Evolutionary conservation across 2,113 vertebrate genomes (phyloP).

Genomic region (Cynopterus brachyotis): DNA sequence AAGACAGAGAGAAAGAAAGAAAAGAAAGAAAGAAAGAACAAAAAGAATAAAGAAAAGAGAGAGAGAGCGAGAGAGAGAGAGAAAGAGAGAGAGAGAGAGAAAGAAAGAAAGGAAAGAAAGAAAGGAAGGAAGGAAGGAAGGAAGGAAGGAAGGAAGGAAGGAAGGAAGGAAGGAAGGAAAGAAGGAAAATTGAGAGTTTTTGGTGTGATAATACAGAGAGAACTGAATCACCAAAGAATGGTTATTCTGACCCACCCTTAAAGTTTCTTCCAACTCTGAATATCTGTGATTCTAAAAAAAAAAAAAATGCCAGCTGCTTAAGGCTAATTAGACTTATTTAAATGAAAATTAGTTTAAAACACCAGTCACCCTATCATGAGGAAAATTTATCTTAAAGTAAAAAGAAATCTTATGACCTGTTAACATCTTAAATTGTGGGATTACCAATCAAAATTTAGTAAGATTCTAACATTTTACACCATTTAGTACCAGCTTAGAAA

Average conservation of each 20-base stretch:
- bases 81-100: rapidly evolving
- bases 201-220: not conserved
- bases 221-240: not conserved
- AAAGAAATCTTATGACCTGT: constrained; percentile 2
- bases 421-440: not conserved
- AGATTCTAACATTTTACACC: not conserved
- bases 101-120: too few relatives aligned
- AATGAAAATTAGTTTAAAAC: constrained; percentile 33
- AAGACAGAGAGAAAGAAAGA: not conserved
- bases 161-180: too few relatives aligned
- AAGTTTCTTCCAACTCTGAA: constrained; percentile 11
- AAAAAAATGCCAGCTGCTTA: not conserved
- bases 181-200: not conserved
- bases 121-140: too few relatives aligned
- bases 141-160: too few relatives aligned
- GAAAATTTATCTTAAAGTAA: constrained; percentile 22
- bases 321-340: constrained; percentile 44
- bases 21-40: rapidly evolving
- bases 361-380: not conserved
- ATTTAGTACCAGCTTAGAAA: constrained; percentile 7
- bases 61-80: too few relatives aligned
- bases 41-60: too few relatives aligned
- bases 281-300: constrained; percentile 9
- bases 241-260: not conserved
- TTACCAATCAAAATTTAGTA: constrained; percentile 32